A percentile compares a stretch with the other conserved stretches of the same genome.
These are phyloP conservation scores for Aurelia sp. DNA, from an alignment of 30 jellyfish, hydroid and myxozoan species.

Conservation along the genomic window DNA sequence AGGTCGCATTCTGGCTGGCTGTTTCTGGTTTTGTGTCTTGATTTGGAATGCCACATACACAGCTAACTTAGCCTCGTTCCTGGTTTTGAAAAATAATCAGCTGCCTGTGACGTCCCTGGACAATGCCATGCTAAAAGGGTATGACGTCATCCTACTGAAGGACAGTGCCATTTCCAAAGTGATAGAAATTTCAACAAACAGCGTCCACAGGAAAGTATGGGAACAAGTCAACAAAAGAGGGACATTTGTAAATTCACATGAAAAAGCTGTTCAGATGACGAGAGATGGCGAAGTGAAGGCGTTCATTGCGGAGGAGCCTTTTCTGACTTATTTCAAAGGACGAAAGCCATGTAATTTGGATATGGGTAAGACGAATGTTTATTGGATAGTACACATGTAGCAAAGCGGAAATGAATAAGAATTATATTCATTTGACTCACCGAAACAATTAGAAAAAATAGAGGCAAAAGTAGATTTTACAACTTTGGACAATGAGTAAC, in stretches of 20 bases:
- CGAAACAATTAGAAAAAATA: too few relatives aligned
- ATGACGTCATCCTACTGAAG: conserved; percentile 30
- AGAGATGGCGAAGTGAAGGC: conserved; percentile 14
- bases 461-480: too few relatives aligned
- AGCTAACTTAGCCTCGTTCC: conserved; percentile 76
- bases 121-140: conserved; percentile 29
- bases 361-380: conserved; percentile 15
- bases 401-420: too few relatives aligned
- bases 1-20: conserved; percentile 70
- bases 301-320: conserved; percentile 62
- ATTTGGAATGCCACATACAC: conserved; percentile 74
- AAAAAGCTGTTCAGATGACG: conserved; percentile 23
- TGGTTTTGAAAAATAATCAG: conserved; percentile 45
- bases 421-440: background rate
- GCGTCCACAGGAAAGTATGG: conserved; percentile 38
- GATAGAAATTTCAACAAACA: conserved; percentile 28
- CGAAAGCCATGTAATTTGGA: conserved; percentile 42
- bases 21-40: conserved; percentile 71
- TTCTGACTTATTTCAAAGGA: conserved; percentile 51
- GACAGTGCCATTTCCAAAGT: conserved; percentile 65
- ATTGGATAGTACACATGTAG: background rate
- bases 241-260: conserved; percentile 11
- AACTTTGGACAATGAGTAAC: too few relatives aligned
- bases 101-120: conserved; percentile 51
- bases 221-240: background rate